Evolutionary conservation across 2,113 vertebrate species (phyloP), one percentile per base, ranked within the genome.

Genomic region (Danio rerio): DNA sequence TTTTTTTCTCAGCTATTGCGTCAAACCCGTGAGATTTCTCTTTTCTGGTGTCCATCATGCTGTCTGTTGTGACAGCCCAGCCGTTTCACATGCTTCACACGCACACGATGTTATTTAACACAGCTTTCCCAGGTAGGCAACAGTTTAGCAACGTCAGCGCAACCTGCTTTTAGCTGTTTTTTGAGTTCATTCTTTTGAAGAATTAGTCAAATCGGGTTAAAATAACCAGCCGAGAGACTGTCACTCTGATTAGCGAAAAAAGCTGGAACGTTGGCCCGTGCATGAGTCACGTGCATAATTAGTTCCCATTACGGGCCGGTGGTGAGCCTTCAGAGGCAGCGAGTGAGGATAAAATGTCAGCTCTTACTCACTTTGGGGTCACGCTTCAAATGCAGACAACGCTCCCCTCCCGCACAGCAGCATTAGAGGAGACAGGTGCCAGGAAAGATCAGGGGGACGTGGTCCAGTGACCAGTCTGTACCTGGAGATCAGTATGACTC

Each of bases 361-460:
- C 58, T 50, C 61, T 74, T 61, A 72, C 79, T 81, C 58, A 70
- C 78, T 75, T 85, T 78, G 80, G 74, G 77, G 65, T 63, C 75
- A 50, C 9, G 20, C 31, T 79, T 80, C 69, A 66, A 82, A 75
- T 50, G 84, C 83, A 70, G 52, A 42, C 79, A 69, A 71, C 20
- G 50, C 74, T 56, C 66, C 49, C 16, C 77, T 18, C 55, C 72
- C 10, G 3, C 66, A 21, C 52, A 16, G 8, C 2, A 10, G 21
- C 75, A 84, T 84, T 66, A 72, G 69, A 81, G 74, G 68, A 78
- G 85, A 86, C 85, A 86, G 74, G 75, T 86, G 85, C 74, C 85
- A 86, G 62, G 82, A 82, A 81, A 83, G 66, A 86, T 86, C 83
- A 85, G 45, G 79, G 63, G 66, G 55, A 58, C 15, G 53, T 58